These are phyloP conservation scores for Cherax quadricarinatus DNA, from an alignment of 1,140 invertebrate species.

Conservation along the genomic window DNA sequence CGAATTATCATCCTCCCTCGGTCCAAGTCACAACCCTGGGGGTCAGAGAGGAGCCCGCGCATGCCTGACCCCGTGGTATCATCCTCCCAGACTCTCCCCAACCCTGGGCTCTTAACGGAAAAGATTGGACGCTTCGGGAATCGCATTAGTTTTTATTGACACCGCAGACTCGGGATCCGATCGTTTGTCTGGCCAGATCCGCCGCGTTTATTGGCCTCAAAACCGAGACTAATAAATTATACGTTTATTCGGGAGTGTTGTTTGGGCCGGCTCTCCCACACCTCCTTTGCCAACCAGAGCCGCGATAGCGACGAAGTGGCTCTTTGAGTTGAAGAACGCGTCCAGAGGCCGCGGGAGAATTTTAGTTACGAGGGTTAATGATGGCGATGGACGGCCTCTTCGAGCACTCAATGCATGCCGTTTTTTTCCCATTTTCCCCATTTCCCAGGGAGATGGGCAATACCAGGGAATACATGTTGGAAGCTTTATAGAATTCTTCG, in stretches of 20 bases:
- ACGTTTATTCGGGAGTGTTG: not conserved
- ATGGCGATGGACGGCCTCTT: not conserved
- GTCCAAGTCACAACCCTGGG: not conserved
- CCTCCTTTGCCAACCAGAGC: too few relatives aligned
- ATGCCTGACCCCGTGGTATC: not conserved
- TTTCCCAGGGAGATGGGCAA: not conserved
- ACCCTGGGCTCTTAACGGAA: not conserved
- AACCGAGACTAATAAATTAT: not conserved
- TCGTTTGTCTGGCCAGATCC: conserved; percentile 2
- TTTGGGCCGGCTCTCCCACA: not conserved
- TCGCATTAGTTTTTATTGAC: conserved; percentile 12
- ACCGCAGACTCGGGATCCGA: conserved; percentile 1
- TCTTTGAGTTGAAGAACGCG: not conserved
- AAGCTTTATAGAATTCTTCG: not conserved
- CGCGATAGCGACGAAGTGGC: not conserved
- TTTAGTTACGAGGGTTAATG: not conserved
- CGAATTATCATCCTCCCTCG: not conserved
- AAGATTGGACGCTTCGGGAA: conserved; percentile 11
- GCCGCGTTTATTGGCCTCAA: not conserved
- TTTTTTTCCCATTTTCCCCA: not conserved
- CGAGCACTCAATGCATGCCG: not conserved
- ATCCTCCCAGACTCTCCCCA: not conserved
- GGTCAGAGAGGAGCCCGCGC: not conserved
- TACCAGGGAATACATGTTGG: not conserved
- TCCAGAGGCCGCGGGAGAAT: not conserved